phyloP scores from a whole-genome alignment of 2,797 vertebrate species.

The Sebastes vulpes region DNA sequence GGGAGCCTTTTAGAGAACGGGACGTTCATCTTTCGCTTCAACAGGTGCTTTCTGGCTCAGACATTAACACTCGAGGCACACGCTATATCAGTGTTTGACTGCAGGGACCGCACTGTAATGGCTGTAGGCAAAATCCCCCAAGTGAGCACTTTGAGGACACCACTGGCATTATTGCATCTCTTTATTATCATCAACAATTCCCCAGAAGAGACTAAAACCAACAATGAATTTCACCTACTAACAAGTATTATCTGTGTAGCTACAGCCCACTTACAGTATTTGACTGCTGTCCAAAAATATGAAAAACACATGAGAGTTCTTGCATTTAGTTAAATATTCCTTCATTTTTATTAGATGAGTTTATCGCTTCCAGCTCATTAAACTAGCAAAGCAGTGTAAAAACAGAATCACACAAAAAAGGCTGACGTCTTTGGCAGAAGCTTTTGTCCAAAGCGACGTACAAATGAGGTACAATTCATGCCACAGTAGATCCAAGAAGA shows the following conservation, averaged over 20 bases:
- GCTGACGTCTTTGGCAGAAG: background rate
- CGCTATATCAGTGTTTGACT: background rate
- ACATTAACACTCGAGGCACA: slow-evolving; percentile 1
- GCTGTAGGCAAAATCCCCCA: background rate
- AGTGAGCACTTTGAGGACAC: background rate
- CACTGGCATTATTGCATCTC: background rate
- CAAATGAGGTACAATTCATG: background rate
- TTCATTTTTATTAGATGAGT: background rate
- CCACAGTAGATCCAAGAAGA: background rate
- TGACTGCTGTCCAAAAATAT: background rate
- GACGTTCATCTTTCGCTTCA: slow-evolving; percentile 30
- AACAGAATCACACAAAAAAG: background rate
- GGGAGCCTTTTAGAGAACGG: background rate
- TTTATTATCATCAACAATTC: background rate
- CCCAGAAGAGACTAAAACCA: background rate
- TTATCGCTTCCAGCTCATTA: slow-evolving; percentile 4
- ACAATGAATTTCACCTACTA: background rate
- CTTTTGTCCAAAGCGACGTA: background rate
- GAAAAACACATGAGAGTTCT: background rate
- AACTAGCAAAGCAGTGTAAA: background rate
- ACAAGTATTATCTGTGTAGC: background rate
- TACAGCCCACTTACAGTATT: background rate
- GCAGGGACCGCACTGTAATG: background rate
- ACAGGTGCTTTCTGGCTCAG: slow-evolving; percentile 17
- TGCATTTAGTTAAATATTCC: background rate